Evolutionary conservation across 1,140 invertebrate genomes (phyloP), one percentile per base, ranked within the genome.

Genomic region (Drosophila biarmipes): DNA sequence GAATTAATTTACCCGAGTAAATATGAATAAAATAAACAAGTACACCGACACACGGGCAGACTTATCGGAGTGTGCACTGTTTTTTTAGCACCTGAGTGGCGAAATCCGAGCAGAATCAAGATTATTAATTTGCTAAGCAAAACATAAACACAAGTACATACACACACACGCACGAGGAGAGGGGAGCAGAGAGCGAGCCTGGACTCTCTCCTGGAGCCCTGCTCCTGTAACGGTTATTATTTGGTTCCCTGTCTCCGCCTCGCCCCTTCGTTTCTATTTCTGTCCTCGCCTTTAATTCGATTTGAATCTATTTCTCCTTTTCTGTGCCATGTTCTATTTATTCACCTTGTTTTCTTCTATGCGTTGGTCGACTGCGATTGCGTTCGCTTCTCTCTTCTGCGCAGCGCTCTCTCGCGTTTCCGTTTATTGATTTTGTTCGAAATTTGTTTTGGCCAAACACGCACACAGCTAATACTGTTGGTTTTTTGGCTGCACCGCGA

Each of bases 71-170:
- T 85, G 51, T 59, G 48, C 45, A 63, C 53, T 62, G 24, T 31
- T 48, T 56, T 75, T 87, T 81, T 82, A 86, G 64, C 78, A 75
- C 74, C 57, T 69, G 40, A 53, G 48, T 72, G 58, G 35, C 56
- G 61, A 74, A 78, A 78, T 80, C 63, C 71, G 55, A 27, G 34
- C 31, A 56, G 72, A 76, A 62, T 71, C 67, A 59, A 74, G 59
- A 69, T 81, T 85, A 80, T 81, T 81, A 71, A 75, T 74, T 82
- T 75, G 51, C 78, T 87, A 87, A 81, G 78, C 82, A 86, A 86
- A 84, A 82, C 74, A 80, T 81, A 76, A 73, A 82, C 74, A 82
- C 69, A 87, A 52, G 37, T 35, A 66, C 29, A 61, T 42, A 58
- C 40, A 69, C 63, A 72, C 37, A 56, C 34, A 53, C 37, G 24